phyloP scores from a whole-genome alignment of 2,797 vertebrate species.

The Chelmon rostratus region DNA sequence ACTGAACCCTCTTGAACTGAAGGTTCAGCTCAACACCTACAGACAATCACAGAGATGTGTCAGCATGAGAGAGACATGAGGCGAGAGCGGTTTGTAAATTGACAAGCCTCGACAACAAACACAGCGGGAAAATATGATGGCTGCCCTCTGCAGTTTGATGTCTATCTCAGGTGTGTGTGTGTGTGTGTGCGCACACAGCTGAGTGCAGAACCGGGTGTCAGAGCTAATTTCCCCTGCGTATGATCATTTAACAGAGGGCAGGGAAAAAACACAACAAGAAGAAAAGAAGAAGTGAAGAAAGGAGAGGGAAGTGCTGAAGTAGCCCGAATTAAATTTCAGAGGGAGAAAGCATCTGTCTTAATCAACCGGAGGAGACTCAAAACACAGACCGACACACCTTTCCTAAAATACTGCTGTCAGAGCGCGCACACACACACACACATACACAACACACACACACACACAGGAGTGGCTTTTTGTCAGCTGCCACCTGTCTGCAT shows the following conservation, averaged over 20 bases:
- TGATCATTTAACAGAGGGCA: conserved; percentile 67
- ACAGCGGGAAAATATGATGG: conserved; percentile 28
- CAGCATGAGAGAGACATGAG: conserved; percentile 20
- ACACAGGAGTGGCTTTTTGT: conserved; percentile 35
- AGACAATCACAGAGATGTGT: conserved; percentile 17
- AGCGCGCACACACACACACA: conserved; percentile 33
- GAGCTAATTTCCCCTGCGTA: conserved; percentile 75
- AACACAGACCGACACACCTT: conserved; percentile 35
- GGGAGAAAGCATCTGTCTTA: conserved; percentile 64
- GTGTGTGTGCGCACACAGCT: not conserved
- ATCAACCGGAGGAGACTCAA: conserved; percentile 58
- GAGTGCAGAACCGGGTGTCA: conserved; percentile 15
- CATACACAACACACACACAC: conserved; percentile 15
- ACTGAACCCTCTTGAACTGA: too few relatives aligned
- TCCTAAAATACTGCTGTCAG: conserved; percentile 30
- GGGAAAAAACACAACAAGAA: conserved; percentile 28
- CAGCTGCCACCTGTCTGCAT: conserved; percentile 46
- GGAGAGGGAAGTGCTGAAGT: conserved; percentile 56
- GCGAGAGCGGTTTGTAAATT: conserved; percentile 18
- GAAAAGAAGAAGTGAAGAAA: conserved; percentile 27
- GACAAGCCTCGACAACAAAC: conserved; percentile 21
- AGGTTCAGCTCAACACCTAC: not conserved
- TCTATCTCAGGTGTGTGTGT: conserved; percentile 28
- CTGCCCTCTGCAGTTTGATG: conserved; percentile 37
- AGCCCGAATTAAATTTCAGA: conserved; percentile 56